These are phyloP conservation scores for Osmerus eperlanus DNA, from an alignment of 2,113 vertebrate genomes.

Conservation along the genomic window DNA sequence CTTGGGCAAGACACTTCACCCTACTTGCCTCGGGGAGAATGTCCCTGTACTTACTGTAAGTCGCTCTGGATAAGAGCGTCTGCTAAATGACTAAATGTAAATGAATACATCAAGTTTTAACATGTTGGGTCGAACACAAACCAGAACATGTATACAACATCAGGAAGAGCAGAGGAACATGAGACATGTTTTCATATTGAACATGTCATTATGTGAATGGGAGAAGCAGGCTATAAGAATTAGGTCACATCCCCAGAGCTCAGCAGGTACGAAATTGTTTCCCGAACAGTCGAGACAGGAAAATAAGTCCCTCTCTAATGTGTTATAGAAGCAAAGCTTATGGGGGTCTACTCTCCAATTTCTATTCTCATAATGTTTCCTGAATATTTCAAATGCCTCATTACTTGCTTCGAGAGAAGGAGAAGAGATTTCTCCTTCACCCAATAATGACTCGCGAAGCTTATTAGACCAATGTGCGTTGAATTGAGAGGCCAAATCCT, in stretches of 20 bases:
- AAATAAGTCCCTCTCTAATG: slow-evolving; percentile 52
- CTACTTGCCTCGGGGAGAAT: too few species aligned
- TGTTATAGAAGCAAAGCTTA: slow-evolving; percentile 61
- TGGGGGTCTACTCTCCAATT: slow-evolving; percentile 55
- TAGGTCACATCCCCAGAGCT: slow-evolving; percentile 30
- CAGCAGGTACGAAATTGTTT: slow-evolving; percentile 51
- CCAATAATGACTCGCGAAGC: slow-evolving; percentile 66
- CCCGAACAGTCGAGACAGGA: slow-evolving; percentile 20
- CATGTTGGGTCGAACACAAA: too few species aligned
- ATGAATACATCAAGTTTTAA: too few species aligned
- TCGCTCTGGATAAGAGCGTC: too few species aligned
- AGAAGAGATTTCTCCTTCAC: slow-evolving; percentile 50
- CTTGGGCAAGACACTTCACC: too few species aligned
- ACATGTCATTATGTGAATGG: slow-evolving; percentile 25
- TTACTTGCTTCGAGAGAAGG: slow-evolving; percentile 64
- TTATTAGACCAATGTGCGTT: slow-evolving; percentile 64
- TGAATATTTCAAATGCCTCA: slow-evolving; percentile 73
- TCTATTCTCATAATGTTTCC: slow-evolving; percentile 65
- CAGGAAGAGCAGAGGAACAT: too few species aligned
- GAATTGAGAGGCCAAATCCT: slow-evolving; percentile 53
- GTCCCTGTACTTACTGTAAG: too few species aligned
- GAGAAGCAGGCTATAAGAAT: slow-evolving; percentile 24
- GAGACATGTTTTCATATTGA: neutral
- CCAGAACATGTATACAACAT: too few species aligned
- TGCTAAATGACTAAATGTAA: too few species aligned